Evolutionary conservation across 2,797 vertebrate species (phyloP).

Genomic region (Lacerta agilis): DNA sequence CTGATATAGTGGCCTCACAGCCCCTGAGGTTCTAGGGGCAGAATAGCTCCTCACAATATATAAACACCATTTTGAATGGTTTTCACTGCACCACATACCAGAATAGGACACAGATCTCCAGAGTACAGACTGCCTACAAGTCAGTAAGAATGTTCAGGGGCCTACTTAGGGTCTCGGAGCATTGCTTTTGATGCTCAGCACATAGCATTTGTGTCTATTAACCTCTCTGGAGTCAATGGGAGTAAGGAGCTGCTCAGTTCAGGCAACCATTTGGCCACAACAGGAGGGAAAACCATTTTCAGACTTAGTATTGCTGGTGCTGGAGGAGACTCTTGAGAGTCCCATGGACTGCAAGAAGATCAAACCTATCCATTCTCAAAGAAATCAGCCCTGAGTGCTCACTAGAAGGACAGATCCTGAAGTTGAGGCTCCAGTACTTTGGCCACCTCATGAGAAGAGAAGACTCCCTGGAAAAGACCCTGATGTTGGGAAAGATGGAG

Average conservation of each 20-base stretch:
- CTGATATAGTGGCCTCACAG: background rate
- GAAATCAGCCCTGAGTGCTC: no score
- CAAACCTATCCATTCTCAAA: no score
- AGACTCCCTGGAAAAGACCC: no score
- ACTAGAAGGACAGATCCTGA: no score
- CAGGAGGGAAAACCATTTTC: no score
- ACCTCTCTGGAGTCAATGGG: background rate
- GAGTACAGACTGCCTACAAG: background rate
- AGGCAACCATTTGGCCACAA: background rate
- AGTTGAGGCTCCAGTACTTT: no score
- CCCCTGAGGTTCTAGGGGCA: background rate
- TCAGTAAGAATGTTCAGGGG: background rate
- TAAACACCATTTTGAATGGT: background rate
- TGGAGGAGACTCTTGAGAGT: no score
- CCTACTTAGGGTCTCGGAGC: no score
- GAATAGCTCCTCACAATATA: background rate
- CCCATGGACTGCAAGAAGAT: no score
- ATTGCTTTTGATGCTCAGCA: background rate
- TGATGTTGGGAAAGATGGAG: no score
- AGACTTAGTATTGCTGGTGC: no score
- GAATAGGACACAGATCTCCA: background rate
- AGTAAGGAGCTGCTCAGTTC: background rate
- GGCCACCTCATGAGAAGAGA: no score
- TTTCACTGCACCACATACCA: background rate
- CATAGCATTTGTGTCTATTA: background rate